Percentiles rank a stretch among this genome's conserved stretches.
Conservation (phyloP, 2,113 vertebrate genomes). For the Elgaria multicarinata region DNA sequence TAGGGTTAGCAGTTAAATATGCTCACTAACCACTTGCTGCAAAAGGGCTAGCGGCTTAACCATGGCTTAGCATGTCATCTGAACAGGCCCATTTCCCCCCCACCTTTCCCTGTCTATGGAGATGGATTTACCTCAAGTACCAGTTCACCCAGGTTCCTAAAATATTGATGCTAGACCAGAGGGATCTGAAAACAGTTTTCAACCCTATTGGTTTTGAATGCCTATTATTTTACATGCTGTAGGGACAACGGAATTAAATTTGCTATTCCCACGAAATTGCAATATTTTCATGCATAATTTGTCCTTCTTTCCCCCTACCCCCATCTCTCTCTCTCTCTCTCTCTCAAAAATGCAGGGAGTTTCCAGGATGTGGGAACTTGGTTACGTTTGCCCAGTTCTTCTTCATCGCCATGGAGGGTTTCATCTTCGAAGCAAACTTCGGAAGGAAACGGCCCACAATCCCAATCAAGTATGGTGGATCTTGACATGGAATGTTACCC, state of each 20-base stretch:
- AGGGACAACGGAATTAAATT: background rate
- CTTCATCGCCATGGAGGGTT: constrained; percentile 93
- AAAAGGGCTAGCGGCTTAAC: no score
- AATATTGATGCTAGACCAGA: background rate
- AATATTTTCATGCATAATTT: background rate
- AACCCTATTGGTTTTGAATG: background rate
- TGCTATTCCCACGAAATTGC: background rate
- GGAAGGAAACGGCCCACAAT: constrained; percentile 90
- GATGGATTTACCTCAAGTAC: background rate
- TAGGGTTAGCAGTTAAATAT: no score
- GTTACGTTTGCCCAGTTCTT: constrained; percentile 96
- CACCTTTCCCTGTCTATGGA: background rate
- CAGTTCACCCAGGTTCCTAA: background rate
- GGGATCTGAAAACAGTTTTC: background rate
- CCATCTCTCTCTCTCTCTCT: background rate
- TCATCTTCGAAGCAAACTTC: constrained; percentile 89
- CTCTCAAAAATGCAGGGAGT: constrained; percentile 74
- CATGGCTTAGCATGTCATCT: no score
- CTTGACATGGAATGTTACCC: background rate
- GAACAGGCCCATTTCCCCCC: no score
- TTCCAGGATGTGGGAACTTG: constrained; percentile 96
- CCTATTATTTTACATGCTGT: background rate
- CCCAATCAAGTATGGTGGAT: constrained; percentile 83
- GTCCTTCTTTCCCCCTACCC: background rate
- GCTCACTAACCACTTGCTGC: no score